Evolutionary conservation across 2,888 invertebrate genomes (phyloP).

Genomic region (Drosophila paracracens): DNA sequence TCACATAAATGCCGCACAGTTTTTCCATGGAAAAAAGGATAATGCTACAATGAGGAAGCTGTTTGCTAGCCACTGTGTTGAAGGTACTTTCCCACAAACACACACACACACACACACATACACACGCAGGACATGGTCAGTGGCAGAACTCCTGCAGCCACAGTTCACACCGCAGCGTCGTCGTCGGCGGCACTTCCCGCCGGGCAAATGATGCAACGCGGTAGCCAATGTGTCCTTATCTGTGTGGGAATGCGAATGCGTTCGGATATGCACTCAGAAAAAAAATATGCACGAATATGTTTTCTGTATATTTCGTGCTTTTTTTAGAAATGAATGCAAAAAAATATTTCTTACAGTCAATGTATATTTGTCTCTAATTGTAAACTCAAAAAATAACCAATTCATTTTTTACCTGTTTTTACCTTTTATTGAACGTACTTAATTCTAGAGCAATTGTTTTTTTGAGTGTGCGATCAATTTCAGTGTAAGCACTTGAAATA

Average conservation of each 20-base stretch:
- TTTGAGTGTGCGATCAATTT: conserved; percentile 54
- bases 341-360: neutral
- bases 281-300: neutral
- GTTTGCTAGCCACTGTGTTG: conserved; percentile 11
- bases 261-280: conserved; percentile 16
- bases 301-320: neutral
- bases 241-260: conserved; percentile 17
- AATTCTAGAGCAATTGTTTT: neutral
- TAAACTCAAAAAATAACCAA: neutral
- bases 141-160: conserved; percentile 42
- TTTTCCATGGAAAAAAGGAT: conserved; percentile 56
- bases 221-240: conserved; percentile 15
- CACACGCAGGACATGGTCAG: conserved; percentile 8
- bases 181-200: conserved; percentile 27
- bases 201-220: conserved; percentile 34
- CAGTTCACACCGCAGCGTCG: conserved; percentile 45
- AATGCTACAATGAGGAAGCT: conserved; percentile 58
- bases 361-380: neutral
- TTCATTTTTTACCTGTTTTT: neutral
- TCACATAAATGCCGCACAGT: conserved; percentile 48
- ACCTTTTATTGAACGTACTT: neutral
- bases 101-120: neutral
- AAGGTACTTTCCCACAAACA: conserved; percentile 40
- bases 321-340: neutral
- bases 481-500: conserved; percentile 68